Evolutionary conservation across 1,140 invertebrate genomes (phyloP).

Genomic region (Drosophila biarmipes): DNA sequence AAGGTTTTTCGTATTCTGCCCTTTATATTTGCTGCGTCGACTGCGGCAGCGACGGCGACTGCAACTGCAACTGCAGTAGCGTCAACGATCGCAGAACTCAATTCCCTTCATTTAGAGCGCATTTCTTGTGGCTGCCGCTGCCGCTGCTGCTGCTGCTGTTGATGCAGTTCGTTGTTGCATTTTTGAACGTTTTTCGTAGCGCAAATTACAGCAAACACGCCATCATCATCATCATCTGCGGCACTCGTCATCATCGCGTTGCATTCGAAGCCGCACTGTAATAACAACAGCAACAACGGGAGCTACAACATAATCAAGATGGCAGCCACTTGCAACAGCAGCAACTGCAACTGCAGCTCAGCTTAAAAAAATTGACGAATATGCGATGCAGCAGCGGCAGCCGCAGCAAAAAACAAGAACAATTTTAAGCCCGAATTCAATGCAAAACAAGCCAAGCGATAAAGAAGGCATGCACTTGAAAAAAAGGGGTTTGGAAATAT

Average conservation of each 20-base stretch:
- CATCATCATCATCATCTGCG: conserved; percentile 64
- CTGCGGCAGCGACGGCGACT: conserved; percentile 26
- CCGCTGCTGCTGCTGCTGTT: conserved; percentile 40
- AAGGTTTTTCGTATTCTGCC: conserved; percentile 84
- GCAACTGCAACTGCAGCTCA: conserved; percentile 34
- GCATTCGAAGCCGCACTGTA: conserved; percentile 51
- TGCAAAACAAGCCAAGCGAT: conserved; percentile 72
- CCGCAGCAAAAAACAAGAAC: conserved; percentile 60
- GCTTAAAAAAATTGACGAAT: conserved; percentile 78
- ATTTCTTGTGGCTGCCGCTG: conserved; percentile 63
- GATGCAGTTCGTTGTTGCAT: conserved; percentile 75
- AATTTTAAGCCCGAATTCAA: conserved; percentile 79
- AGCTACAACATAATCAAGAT: conserved; percentile 80
- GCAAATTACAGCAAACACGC: conserved; percentile 83
- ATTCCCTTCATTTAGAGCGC: conserved; percentile 81
- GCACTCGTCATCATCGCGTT: conserved; percentile 40
- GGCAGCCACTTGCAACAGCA: conserved; percentile 74
- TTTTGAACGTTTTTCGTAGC: conserved; percentile 83
- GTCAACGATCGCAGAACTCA: conserved; percentile 80
- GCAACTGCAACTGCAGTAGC: conserved; percentile 39
- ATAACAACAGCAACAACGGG: conserved; percentile 64
- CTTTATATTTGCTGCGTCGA: conserved; percentile 64
- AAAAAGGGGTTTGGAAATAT: background rate
- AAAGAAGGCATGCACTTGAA: conserved; percentile 19
- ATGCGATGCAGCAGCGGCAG: conserved; percentile 65